phyloP scores from a whole-genome alignment of 92 coral and sea anemone genomes.

The Desmophyllum pertusum region DNA sequence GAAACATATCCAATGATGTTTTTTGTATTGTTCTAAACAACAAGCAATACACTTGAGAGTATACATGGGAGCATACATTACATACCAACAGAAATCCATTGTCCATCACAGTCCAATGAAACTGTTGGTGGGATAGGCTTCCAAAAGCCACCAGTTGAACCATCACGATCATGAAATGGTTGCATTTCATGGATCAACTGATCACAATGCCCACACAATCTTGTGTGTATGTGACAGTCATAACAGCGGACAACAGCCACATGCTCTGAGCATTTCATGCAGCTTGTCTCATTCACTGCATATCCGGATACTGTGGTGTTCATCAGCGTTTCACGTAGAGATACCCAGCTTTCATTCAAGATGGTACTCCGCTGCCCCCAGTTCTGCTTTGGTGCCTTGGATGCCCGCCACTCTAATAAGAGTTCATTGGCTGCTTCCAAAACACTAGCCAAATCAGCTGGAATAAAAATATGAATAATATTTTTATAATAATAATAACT shows the following conservation, averaged over 20 bases:
- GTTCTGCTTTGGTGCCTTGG: not conserved
- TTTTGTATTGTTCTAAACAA: too few species aligned
- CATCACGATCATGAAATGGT: constrained; percentile 1
- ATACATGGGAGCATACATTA: not conserved
- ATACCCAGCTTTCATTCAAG: constrained; percentile 1
- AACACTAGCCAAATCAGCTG: not conserved
- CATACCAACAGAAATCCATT: not conserved
- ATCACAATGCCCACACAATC: not conserved
- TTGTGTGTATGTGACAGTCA: not conserved
- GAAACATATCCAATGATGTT: too few species aligned
- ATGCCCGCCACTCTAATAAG: not conserved
- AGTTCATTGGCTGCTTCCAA: constrained; percentile 2
- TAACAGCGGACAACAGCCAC: not conserved
- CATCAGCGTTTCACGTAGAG: not conserved
- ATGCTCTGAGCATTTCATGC: not conserved
- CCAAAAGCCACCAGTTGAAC: not conserved
- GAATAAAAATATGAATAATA: not conserved
- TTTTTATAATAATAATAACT: not conserved
- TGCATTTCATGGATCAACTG: not conserved
- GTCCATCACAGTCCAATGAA: not conserved
- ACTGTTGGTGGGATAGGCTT: not conserved
- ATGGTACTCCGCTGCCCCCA: not conserved
- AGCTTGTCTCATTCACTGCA: not conserved
- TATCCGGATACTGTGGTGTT: not conserved
- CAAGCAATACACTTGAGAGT: too few species aligned